Conservation (phyloP, 2,797 vertebrate species). For the Pangasius larnaudii region DNA sequence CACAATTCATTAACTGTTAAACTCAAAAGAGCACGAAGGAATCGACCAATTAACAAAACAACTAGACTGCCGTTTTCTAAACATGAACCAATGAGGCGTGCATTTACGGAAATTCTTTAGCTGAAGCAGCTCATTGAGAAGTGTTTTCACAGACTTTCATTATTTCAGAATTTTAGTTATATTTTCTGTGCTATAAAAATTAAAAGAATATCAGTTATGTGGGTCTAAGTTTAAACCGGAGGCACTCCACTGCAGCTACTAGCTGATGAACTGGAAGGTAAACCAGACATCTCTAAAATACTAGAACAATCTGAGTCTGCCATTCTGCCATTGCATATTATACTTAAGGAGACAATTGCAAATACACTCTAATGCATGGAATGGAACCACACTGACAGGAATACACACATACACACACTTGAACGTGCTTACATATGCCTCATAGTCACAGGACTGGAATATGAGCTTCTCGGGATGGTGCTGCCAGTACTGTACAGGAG, state of each 20-base stretch:
- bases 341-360: not conserved
- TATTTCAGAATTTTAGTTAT: not conserved
- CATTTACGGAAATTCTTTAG: not conserved
- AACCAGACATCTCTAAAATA: not conserved
- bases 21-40: not conserved
- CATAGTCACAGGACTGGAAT: conserved; percentile 99
- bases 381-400: not conserved
- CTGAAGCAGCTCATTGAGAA: not conserved
- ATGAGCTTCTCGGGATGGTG: conserved; percentile 99
- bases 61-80: not conserved
- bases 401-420: conserved; percentile 2
- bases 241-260: not conserved
- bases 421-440: conserved; percentile 94
- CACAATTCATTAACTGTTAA: not conserved
- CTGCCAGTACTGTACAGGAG: conserved; percentile 98
- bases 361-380: not conserved
- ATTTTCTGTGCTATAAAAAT: not conserved
- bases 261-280: not conserved
- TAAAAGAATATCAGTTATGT: not conserved
- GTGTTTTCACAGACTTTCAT: not conserved
- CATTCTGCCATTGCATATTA: not conserved
- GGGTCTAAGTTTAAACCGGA: not conserved
- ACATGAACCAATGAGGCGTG: not conserved
- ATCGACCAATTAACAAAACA: not conserved
- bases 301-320: not conserved